phyloP scores from a whole-genome alignment of 2,113 vertebrate species.

The Lophochroa leadbeateri region DNA sequence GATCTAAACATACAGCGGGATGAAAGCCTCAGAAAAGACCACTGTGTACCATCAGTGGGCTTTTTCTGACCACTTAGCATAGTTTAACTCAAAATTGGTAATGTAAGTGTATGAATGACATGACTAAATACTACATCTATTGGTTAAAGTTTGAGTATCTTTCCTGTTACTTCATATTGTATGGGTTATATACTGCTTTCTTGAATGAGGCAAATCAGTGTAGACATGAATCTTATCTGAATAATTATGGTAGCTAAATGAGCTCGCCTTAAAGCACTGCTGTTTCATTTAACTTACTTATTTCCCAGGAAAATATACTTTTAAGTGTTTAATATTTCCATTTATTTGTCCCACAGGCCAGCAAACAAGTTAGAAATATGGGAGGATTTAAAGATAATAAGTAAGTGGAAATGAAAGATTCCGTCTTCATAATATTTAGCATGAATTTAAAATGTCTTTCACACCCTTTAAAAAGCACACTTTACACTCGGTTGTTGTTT shows the following conservation, averaged over 20 bases:
- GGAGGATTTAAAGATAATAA: constrained; percentile 98
- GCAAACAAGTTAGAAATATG: constrained; percentile 97
- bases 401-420: constrained; percentile 79
- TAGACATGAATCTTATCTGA: not conserved
- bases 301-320: not conserved
- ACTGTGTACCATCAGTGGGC: not conserved
- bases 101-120: not conserved
- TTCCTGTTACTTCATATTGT: not conserved
- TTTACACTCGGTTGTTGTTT: not conserved
- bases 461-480: not conserved
- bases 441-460: not conserved
- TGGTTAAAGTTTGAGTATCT: not conserved
- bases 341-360: constrained; percentile 80
- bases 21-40: not conserved
- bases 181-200: not conserved
- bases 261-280: not conserved
- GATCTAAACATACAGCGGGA: not conserved
- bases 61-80: not conserved
- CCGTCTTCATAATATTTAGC: not conserved
- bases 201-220: not conserved
- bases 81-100: not conserved
- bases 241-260: not conserved
- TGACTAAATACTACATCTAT: not conserved
- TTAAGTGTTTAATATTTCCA: not conserved
- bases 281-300: not conserved